Base-by-base conservation (phyloP, 2,113 vertebrate species). In the Ia io region DNA sequence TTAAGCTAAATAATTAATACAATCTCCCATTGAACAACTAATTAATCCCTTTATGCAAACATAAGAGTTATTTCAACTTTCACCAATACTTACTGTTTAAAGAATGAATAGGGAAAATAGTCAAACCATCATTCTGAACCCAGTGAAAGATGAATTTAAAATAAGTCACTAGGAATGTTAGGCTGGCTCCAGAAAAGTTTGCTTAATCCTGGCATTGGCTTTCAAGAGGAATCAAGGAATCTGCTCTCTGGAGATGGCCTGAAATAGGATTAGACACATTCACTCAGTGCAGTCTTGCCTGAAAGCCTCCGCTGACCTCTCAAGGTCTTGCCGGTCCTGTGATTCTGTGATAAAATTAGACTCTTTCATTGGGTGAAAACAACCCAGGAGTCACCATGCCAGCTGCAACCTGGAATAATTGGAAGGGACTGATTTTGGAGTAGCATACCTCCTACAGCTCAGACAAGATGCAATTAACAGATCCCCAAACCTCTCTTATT, bases 291-390 rank as follows among this genome's bases (percentile, higher is more conserved):
- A 95, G 77, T 67, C 78, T 97, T 95, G 88, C 90, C 53, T 84
- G 92, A 93, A 84, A 94, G 77, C 92, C 91, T 86, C 67, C 0
- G 9, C 70, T 97, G 95, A 96, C 97, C 96, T 96, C 94, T 79
- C 95, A 97, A 97, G 95, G 96, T 96, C 96, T 96, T 96, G 73
- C 82, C 92, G 96, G 95, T 95, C 94, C 94, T 95, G 65, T 96
- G 96, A 97, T 96, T 97, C 96, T 95, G 82, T 84, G 97, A 97
- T 97, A 97, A 97, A 97, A 96, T 97, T 97, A 97, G 96, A 95
- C 44, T 94, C 88, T 95, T 97, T 96, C 95, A 97, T 95, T 97
- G 97, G 96, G 86, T 25, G 12, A 96, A 97, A 97, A 95, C 95
- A 97, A 93, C 94, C 49, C 95, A 86, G 95, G 74, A 91, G 97